These are phyloP conservation scores for Thelaira solivaga DNA, from an alignment of 2,888 invertebrate species.

Conservation along the genomic window DNA sequence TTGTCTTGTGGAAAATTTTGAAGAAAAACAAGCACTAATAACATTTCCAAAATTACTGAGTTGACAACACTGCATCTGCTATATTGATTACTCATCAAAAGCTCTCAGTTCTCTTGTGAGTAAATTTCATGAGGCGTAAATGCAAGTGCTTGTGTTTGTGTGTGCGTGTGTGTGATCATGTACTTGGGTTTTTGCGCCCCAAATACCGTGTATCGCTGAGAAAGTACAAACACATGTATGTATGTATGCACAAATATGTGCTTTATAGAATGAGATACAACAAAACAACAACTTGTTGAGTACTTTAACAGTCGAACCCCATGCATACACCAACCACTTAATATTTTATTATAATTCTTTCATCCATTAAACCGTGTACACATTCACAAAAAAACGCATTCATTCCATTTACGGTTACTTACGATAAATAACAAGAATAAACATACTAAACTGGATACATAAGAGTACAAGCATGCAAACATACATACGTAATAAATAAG, in stretches of 20 bases:
- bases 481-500: too few species aligned
- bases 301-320: conserved; percentile 24
- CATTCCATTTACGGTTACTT: conserved; percentile 53
- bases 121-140: not conserved
- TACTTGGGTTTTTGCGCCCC: conserved; percentile 49
- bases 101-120: not conserved
- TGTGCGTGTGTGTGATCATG: not conserved
- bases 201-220: not conserved
- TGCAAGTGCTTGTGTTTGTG: not conserved
- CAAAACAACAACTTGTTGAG: conserved; percentile 50
- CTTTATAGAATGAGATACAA: conserved; percentile 15
- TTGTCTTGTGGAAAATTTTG: too few species aligned
- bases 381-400: conserved; percentile 51
- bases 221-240: not conserved
- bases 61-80: not conserved
- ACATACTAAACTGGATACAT: conserved; percentile 5
- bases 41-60: too few species aligned
- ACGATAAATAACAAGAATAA: conserved; percentile 12
- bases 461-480: too few species aligned
- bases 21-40: too few species aligned
- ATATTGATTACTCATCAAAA: conserved; percentile 18
- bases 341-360: conserved; percentile 56
- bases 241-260: not conserved
- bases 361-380: conserved; percentile 57
- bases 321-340: conserved; percentile 47